Evolutionary conservation across 2,797 vertebrate species (phyloP), one percentile per base, ranked within the genome.

Genomic region (Hoplostethus atlanticus): DNA sequence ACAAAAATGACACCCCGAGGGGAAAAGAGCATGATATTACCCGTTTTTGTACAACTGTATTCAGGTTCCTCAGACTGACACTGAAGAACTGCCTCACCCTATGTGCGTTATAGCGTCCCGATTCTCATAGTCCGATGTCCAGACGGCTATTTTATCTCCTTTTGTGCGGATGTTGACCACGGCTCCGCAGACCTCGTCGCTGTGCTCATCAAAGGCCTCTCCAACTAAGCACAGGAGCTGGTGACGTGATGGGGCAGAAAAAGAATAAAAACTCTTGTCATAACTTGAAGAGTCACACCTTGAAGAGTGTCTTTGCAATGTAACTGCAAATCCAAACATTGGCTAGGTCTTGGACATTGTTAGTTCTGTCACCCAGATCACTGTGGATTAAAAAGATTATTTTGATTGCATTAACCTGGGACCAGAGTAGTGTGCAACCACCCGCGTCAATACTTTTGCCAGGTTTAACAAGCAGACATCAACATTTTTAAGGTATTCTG

Each of bases 141-240:
- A 99, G 91, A 99, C 97, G 61, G 97, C 97, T 91, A 99, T 97
- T 95, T 99, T 99, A 89, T 99, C 97, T 79, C 98, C 97, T 94
- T 99, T 99, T 76, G 97, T 94, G 95, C 98, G 97, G 93, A 99
- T 94, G 86, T 99, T 99, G 93, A 99, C 97, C 87, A 99, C 98
- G 79, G 97, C 97, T 55, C 98, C 98, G 62, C 98, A 99, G 16
- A 99, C 96, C 40, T 98, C 96, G 66, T 99, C 98, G 28, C 98
- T 98, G 94, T 96, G 94, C 93, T 99, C 96, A 88, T 98, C 98
- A 65, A 99, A 99, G n/a, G 98, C 97, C 90, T 99, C 98, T 71
- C 98, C 97, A 55, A 99, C 96, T 94, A 99, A 96, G 94, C 98
- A 99, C 90, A 99, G 95, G 83, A 99, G 95, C 97, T 99, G 94